Evolutionary conservation across 2,888 invertebrate genomes (phyloP), one percentile per base, ranked within the genome.

Genomic region (Boloria euphrosyne): DNA sequence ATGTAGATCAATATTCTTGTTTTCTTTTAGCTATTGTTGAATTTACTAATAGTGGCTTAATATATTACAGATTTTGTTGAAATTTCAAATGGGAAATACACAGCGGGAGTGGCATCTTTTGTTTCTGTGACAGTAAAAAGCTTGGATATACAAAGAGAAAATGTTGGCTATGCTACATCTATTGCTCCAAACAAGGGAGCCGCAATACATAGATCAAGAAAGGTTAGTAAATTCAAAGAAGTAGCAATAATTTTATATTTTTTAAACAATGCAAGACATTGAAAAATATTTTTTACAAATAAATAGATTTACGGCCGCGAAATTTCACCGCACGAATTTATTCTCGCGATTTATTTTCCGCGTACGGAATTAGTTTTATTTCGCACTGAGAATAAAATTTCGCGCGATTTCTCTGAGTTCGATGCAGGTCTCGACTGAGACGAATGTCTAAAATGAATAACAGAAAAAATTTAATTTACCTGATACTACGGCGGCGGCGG

Each of bases 111-210:
- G 16, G 92, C 84, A 2, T 84, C 92, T 2, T 92, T 87, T 71
- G 91, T 93, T 7, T 86, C 87, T 0, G 77, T 93, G 13, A 80
- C 81, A 0, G 85, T 92, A 51, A 91, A 90, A 76, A 86, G 78
- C 43, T 75, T 91, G 0, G 90, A 90, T 62, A 87, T 92, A n/a
- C 87, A 87, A 59, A 76, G 92, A 2, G 92, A 92, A 74, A 92
- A 93, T 74, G 83, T 92, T 7, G 93, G 93, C 3, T 93, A 93
- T 73, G 91, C 90, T 31, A 91, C 91, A 10, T 78, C 85, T 1
- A 68, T 80, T 0, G 87, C 87, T 3, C 73, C 75, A 14, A 80
- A 76, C 59, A 93, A 93, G 67, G 92, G 92, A 5, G 79, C 86
- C 0, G 91, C 93, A 13, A 90, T 92, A 65, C 86, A 89, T 67